Conservation (phyloP, 2,888 invertebrate species). For the Calameuta filiformis region DNA sequence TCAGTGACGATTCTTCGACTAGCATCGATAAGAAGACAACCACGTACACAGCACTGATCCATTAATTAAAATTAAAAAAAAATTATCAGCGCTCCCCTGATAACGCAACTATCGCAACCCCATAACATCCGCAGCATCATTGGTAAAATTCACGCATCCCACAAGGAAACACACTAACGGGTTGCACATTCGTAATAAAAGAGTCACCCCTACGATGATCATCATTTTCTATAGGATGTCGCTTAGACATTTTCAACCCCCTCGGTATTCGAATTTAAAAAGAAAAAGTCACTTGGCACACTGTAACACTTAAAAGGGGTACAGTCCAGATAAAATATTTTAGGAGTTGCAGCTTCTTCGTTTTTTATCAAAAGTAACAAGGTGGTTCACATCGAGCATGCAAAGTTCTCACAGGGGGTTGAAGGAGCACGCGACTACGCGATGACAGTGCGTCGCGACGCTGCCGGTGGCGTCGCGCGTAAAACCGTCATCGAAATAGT, state of each 20-base stretch:
- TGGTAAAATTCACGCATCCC: background rate
- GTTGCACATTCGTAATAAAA: background rate
- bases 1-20: background rate
- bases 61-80: background rate
- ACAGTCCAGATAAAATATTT: background rate
- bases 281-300: background rate
- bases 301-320: background rate
- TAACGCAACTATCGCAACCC: background rate
- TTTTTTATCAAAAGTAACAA: background rate
- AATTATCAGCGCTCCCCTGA: background rate
- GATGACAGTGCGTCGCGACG: background rate
- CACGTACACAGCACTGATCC: background rate
- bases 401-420: background rate
- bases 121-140: background rate
- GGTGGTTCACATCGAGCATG: background rate
- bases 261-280: background rate
- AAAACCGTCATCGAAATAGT: constrained; percentile 31
- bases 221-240: background rate
- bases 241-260: background rate
- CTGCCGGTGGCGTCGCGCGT: background rate
- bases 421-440: background rate
- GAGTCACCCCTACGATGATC: background rate
- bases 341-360: background rate
- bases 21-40: background rate
- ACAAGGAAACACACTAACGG: background rate